A percentile compares a stretch with the other conserved stretches of the same genome.
phyloP scores from a whole-genome alignment of 2,113 vertebrate genomes.

The Chunga burmeisteri region DNA sequence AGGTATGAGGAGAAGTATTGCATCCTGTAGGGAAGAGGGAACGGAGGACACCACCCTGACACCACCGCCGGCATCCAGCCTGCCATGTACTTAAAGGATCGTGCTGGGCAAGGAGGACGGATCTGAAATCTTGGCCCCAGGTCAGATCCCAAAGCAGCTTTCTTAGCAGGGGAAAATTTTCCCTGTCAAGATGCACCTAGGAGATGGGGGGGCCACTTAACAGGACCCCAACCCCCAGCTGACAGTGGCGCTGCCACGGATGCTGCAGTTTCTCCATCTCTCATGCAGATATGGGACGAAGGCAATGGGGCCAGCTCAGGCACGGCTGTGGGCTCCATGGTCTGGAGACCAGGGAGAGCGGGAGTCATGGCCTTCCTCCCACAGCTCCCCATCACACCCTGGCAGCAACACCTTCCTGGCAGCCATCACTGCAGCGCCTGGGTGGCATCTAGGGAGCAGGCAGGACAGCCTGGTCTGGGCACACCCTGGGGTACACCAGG shows the following conservation, averaged over 20 bases:
- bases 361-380: neutral
- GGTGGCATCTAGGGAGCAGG: neutral
- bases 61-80: neutral
- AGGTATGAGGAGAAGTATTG: neutral
- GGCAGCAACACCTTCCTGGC: neutral
- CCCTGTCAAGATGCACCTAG: neutral
- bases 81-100: neutral
- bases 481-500: neutral
- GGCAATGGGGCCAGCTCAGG: neutral
- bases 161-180: neutral
- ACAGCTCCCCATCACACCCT: neutral
- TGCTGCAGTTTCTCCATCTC: neutral
- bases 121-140: neutral
- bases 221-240: neutral
- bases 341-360: neutral
- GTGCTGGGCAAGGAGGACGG: neutral
- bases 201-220: neutral
- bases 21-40: neutral
- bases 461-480: rapidly evolving
- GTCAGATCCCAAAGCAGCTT: neutral
- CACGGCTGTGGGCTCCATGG: neutral
- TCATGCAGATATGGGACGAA: neutral
- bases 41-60: neutral
- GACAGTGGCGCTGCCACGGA: neutral
- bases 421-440: neutral